Evolutionary conservation across 2,888 invertebrate species (phyloP), one percentile per base, ranked within the genome.

Genomic region (Pilophorus perplexus): DNA sequence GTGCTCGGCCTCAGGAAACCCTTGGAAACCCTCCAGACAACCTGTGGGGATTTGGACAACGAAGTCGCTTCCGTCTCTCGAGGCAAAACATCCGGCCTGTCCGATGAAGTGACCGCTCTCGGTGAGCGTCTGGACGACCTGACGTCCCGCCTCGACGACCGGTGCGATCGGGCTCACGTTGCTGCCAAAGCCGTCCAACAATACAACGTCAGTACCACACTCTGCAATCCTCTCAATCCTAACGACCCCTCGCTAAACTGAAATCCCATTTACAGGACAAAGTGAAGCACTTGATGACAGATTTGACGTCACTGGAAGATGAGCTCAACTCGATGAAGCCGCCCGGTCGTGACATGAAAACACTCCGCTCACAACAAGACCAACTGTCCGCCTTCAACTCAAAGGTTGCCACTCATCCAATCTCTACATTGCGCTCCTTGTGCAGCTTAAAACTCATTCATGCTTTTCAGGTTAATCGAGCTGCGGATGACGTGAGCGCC

Each of bases 111-210:
- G 0, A 86, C 87, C 67, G 84, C 84, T 25, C 79, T 94, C 27
- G 84, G 84, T 0, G 91, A 91, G 73, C 81, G 89, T 25, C 85
- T 89, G 71, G 84, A 85, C 25, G 89, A 90, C 70, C 79, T 94
- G 59, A 86, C 88, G 73, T 67, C 85, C 0, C 84, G 88, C 71
- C 82, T 95, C 2, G 86, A 86, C 64, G 90, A 91, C 72, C 84
- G 92, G 3, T 87, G 87, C 73, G 86, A 85, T 54, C 85, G 88
- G 71, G 77, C 94, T 59, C 90, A 92, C 71, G 90, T 90, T 0
- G 93, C 93, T 0, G 90, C 92, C 0, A 89, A 88, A 0, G 92
- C 92, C 0, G 86, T 92, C 54, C 85, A 90, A 0, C 89, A 90
- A 73, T 93, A 93, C 79, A 90, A 91, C 78, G 85, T 84, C 70